Evolutionary conservation across 2,888 invertebrate species (phyloP), one percentile per base, ranked within the genome.

Genomic region (Caenorhabditis sp.): DNA sequence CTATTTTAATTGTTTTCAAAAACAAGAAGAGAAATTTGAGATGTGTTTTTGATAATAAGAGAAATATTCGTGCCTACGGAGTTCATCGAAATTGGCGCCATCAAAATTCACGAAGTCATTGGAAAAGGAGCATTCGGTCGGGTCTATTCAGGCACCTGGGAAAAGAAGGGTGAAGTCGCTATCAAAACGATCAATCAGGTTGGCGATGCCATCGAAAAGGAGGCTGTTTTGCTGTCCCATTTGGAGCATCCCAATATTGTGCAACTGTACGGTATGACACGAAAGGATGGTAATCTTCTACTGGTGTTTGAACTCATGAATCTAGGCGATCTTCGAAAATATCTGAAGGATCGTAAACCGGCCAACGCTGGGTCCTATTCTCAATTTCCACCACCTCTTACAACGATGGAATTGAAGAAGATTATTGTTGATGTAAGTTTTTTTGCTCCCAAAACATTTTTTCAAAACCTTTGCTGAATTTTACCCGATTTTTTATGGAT

Each of bases 171-270:
- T 3, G 53, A 66, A 12, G 71, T 82, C 0, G 82, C 82, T 0
- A 73, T 82, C 14, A 82, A 82, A 55, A 72, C 72, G 1, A 63
- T 82, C 10, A 17, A 54, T 6, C 55, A 69, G 14, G 68, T 68
- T 2, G 77, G 77, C 37, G 50, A 36, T 1, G 69, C 64, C 23
- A 55, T 69, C 17, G 79, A 76, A 62, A 72, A 82, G 62, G 76
- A 80, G 72, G 54, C 62, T 27, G 12, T 27, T 14, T 19, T 62
- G 3, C 1, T 54, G 10, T 54, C 36, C 0, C 95, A 96, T 88
- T 90, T 97, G 69, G 92, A 93, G 75, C 97, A 97, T 90, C 94
- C 94, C 0, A 97, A 97, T 88, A 95, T 97, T 85, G 95, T 97
- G 58, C 66, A 72, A n/a, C 43, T 81, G 21, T 76, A 72, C 43